Evolutionary conservation across 2,113 vertebrate species (phyloP).

Genomic region (Notarius quadriscutis): DNA sequence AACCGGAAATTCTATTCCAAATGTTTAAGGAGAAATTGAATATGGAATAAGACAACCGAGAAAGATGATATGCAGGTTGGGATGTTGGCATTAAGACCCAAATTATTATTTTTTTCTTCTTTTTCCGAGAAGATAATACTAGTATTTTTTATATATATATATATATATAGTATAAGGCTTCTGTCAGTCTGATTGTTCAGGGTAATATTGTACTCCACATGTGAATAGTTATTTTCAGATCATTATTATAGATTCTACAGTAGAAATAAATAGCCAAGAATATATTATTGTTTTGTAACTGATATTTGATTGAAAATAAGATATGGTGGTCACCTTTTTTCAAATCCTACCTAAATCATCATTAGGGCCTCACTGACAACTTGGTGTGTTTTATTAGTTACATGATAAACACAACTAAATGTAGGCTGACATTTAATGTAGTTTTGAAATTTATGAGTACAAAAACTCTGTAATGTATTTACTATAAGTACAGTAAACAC

Average conservation of each 20-base stretch:
- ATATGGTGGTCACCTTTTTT: background rate
- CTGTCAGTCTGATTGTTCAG: no score
- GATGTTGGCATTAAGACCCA: background rate
- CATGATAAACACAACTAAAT: background rate
- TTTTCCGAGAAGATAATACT: background rate
- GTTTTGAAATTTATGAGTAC: background rate
- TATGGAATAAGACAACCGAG: background rate
- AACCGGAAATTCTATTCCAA: background rate
- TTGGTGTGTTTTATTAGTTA: background rate
- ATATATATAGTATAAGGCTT: no score
- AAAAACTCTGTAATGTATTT: background rate
- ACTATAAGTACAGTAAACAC: background rate
- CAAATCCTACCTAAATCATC: background rate
- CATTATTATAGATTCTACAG: background rate
- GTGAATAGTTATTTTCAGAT: background rate
- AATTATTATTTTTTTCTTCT: background rate
- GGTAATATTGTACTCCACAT: background rate
- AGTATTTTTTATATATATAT: no score
- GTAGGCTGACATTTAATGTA: background rate
- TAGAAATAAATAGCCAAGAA: background rate
- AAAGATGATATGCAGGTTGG: background rate
- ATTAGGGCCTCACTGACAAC: background rate
- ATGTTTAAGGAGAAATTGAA: background rate
- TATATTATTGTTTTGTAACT: background rate
- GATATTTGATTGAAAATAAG: background rate